Percentiles rank a stretch among this genome's conserved stretches.
Evolutionary conservation across 2,888 invertebrate species (phyloP).

Genomic region (Thymelicus sylvestris): DNA sequence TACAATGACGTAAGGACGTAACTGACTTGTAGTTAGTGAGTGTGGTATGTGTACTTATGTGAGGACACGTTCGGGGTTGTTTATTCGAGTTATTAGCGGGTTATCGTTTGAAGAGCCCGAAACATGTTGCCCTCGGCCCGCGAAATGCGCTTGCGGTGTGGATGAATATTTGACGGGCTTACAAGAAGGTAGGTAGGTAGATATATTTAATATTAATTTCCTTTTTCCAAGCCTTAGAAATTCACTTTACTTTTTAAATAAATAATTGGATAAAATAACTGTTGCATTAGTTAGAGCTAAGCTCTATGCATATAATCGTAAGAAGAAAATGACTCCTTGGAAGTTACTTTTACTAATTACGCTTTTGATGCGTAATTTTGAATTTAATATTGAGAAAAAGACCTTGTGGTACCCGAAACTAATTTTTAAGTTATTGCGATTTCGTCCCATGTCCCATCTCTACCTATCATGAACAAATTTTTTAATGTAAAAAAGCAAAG

Average conservation of each 20-base stretch:
- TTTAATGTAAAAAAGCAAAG: no score
- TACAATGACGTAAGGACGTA: neutral
- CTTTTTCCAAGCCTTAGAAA: no score
- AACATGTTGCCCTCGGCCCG: constrained; percentile 49
- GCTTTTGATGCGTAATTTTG: no score
- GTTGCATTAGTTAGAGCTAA: neutral
- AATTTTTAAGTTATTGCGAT: no score
- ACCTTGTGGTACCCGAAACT: no score
- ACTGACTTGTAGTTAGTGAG: neutral
- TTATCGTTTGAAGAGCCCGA: constrained; percentile 46
- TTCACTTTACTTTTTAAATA: neutral
- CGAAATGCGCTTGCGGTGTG: constrained; percentile 51
- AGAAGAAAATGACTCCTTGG: no score
- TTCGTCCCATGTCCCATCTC: no score
- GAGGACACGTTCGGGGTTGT: constrained; percentile 38
- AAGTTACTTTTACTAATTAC: no score
- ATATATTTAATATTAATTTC: neutral
- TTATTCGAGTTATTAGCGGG: constrained; percentile 47
- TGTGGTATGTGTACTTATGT: constrained; percentile 10
- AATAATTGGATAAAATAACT: neutral
- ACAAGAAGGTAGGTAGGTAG: constrained; percentile 44
- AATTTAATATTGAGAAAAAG: no score
- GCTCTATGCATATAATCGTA: no score
- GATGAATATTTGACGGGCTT: constrained; percentile 40
- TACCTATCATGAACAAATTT: no score